phyloP scores from a whole-genome alignment of 2,797 vertebrate genomes.

The Ispidina picta region DNA sequence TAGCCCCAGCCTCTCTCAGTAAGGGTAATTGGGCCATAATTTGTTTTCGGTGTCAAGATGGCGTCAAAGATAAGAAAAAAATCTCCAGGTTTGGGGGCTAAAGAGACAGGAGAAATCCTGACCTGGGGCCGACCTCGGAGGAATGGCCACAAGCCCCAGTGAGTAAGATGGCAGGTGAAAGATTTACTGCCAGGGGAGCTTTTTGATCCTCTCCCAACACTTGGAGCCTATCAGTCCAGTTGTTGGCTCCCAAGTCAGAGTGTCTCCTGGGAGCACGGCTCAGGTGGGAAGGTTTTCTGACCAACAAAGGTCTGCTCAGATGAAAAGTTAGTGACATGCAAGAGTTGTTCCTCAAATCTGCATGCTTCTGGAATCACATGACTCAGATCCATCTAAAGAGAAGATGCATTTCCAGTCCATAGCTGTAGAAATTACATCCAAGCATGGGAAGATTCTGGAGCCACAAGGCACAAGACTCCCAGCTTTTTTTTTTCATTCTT shows the following conservation, averaged over 20 bases:
- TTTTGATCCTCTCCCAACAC: constrained; percentile 69
- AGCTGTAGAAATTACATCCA: background rate
- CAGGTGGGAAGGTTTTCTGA: constrained; percentile 33
- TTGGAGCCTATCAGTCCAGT: constrained; percentile 16
- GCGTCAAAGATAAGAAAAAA: constrained; percentile 76
- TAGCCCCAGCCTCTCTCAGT: constrained; percentile 13
- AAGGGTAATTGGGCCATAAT: constrained; percentile 70
- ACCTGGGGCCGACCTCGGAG: constrained; percentile 68
- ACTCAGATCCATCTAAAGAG: background rate
- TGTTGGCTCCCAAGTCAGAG: constrained; percentile 19
- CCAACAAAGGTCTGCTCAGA: background rate
- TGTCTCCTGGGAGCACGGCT: constrained; percentile 1
- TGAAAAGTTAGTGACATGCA: background rate
- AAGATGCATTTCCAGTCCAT: background rate
- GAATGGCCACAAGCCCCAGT: constrained; percentile 65
- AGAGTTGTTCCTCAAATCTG: background rate
- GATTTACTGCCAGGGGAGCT: constrained; percentile 68
- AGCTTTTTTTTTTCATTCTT: background rate
- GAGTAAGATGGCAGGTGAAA: constrained; percentile 70
- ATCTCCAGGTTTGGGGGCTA: constrained; percentile 67
- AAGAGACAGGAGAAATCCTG: constrained; percentile 75
- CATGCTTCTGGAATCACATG: background rate
- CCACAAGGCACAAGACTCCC: background rate
- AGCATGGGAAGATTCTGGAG: background rate
- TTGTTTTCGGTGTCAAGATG: constrained; percentile 78